A percentile compares a stretch with the other conserved stretches of the same genome.
phyloP scores from a whole-genome alignment of 2,888 invertebrate species.

The Noctua pronuba region DNA sequence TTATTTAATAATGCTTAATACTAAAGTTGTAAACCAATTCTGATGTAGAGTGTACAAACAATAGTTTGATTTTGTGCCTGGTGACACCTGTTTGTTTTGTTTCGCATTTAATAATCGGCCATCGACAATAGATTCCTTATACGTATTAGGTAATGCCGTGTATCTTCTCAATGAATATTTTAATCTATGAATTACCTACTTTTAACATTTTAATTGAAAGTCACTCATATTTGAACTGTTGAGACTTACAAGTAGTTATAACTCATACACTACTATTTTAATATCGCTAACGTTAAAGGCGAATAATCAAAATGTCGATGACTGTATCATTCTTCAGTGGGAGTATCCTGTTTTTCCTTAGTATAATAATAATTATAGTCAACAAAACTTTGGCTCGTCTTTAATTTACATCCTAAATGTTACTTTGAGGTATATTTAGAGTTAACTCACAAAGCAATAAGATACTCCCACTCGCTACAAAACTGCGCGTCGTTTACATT shows the following conservation, averaged over 20 bases:
- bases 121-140: slow-evolving; percentile 64
- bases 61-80: slow-evolving; percentile 66
- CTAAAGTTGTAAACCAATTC: slow-evolving; percentile 74
- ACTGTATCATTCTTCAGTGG: slow-evolving; percentile 55
- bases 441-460: slow-evolving; percentile 65
- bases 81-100: slow-evolving; percentile 50
- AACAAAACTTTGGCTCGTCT: slow-evolving; percentile 69
- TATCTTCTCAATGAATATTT: slow-evolving; percentile 31
- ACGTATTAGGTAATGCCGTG: slow-evolving; percentile 32
- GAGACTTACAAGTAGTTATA: slow-evolving; percentile 47
- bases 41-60: slow-evolving; percentile 73
- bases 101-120: slow-evolving; percentile 52
- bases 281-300: slow-evolving; percentile 39
- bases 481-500: slow-evolving; percentile 37
- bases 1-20: slow-evolving; percentile 47
- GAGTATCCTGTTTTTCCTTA: slow-evolving; percentile 66
- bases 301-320: slow-evolving; percentile 61
- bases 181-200: slow-evolving; percentile 53
- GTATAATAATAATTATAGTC: slow-evolving; percentile 67
- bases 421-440: slow-evolving; percentile 68
- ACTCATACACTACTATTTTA: slow-evolving; percentile 46
- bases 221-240: slow-evolving; percentile 59
- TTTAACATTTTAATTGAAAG: slow-evolving; percentile 48
- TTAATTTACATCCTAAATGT: slow-evolving; percentile 68
- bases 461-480: slow-evolving; percentile 64